Evolutionary conservation across 2,888 invertebrate species (phyloP).

Genomic region (Ectemnius cavifrons): DNA sequence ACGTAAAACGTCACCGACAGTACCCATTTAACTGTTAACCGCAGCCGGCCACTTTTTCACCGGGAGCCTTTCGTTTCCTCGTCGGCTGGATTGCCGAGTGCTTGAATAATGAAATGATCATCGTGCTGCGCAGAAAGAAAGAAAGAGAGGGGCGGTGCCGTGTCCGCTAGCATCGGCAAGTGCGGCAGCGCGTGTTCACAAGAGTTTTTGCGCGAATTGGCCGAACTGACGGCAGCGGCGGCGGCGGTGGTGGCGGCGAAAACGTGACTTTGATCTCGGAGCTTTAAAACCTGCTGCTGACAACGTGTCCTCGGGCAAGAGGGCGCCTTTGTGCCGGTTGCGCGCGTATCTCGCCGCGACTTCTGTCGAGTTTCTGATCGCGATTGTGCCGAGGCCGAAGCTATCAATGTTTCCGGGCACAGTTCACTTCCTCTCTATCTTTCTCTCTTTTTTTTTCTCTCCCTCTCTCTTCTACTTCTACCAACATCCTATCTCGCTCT

Average conservation of each 20-base stretch:
- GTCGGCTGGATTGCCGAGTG: too few relatives aligned
- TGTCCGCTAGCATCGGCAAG: too few relatives aligned
- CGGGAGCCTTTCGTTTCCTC: constrained; percentile 3
- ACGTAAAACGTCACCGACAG: too few relatives aligned
- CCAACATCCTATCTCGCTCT: too few relatives aligned
- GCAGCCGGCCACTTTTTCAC: constrained; percentile 22
- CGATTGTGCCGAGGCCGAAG: too few relatives aligned
- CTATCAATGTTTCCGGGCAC: too few relatives aligned
- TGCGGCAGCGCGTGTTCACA: neutral
- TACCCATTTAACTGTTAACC: constrained; percentile 1
- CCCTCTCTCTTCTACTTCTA: too few relatives aligned
- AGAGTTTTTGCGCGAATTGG: neutral
- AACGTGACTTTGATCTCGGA: constrained; percentile 6
- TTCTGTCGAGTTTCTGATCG: neutral
- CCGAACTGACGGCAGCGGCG: constrained; percentile 4
- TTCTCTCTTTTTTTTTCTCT: too few relatives aligned
- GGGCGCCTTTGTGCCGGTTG: neutral
- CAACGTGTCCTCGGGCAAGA: neutral
- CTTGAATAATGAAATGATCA: too few relatives aligned
- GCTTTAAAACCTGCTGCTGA: constrained; percentile 1
- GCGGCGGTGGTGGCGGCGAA: neutral
- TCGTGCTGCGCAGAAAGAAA: too few relatives aligned
- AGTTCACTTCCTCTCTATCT: too few relatives aligned
- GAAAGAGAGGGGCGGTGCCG: too few relatives aligned
- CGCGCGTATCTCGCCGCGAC: neutral